Percentiles rank a stretch among this genome's conserved stretches.
Evolutionary conservation across 2,888 invertebrate genomes (phyloP).

Genomic region (Bhutanitis thaidina): DNA sequence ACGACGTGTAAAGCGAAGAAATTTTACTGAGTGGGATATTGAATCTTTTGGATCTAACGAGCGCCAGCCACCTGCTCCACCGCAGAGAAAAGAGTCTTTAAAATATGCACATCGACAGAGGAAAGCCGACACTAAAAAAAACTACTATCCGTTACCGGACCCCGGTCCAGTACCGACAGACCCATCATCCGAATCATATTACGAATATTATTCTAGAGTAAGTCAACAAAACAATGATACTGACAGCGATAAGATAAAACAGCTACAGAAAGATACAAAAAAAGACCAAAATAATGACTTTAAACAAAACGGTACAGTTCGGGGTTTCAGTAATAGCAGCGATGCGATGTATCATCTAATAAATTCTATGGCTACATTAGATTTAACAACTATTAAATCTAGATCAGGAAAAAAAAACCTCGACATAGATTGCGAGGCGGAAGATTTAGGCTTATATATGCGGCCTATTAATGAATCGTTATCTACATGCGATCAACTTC

Average conservation of each 20-base stretch:
- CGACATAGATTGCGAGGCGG: conserved; percentile 59
- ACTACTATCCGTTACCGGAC: conserved; percentile 64
- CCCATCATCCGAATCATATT: conserved; percentile 72
- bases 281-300: conserved; percentile 42
- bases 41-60: conserved; percentile 58
- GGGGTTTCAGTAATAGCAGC: conserved; percentile 39
- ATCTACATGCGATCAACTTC: conserved; percentile 71
- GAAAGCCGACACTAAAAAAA: conserved; percentile 67
- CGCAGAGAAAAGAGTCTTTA: conserved; percentile 70
- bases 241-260: conserved; percentile 70
- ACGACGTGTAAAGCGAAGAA: conserved; percentile 75
- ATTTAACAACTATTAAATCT: conserved; percentile 60
- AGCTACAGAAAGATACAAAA: conserved; percentile 55
- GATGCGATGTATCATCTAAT: conserved; percentile 68
- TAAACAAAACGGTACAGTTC: conserved; percentile 29
- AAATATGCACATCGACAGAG: conserved; percentile 76
- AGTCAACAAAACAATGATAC: conserved; percentile 75
- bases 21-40: conserved; percentile 81
- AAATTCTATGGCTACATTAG: conserved; percentile 72
- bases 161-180: conserved; percentile 70
- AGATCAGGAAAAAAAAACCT: conserved; percentile 51
- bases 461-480: conserved; percentile 64
- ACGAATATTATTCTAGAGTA: conserved; percentile 74
- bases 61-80: conserved; percentile 62
- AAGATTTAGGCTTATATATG: conserved; percentile 73